These are phyloP conservation scores for Tautogolabrus adspersus DNA, from an alignment of 2,113 vertebrate species.

Conservation along the genomic window DNA sequence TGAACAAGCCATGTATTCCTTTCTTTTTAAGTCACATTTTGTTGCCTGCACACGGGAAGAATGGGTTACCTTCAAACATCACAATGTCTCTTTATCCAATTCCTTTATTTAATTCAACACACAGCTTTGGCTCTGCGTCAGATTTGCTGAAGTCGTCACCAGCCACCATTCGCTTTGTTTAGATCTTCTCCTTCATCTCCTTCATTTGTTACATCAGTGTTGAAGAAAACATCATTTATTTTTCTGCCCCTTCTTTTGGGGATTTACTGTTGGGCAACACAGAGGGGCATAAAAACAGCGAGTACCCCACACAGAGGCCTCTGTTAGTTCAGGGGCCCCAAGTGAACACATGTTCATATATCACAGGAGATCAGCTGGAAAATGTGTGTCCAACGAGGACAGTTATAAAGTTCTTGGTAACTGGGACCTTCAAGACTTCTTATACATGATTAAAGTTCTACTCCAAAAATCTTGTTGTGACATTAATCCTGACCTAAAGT, in stretches of 20 bases:
- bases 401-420: neutral
- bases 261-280: neutral
- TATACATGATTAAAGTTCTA: neutral
- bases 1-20: too few species aligned
- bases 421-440: neutral
- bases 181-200: too few species aligned
- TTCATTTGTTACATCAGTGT: neutral
- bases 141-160: neutral
- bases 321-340: constrained; percentile 24
- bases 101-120: neutral
- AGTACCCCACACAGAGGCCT: neutral
- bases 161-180: neutral
- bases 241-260: neutral
- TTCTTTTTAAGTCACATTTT: neutral
- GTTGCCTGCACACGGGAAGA: too few species aligned
- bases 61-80: neutral
- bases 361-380: constrained; percentile 15
- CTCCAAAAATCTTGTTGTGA: too few species aligned
- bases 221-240: neutral
- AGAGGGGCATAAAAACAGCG: neutral
- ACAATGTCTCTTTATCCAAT: neutral
- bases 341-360: neutral
- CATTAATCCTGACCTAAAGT: too few species aligned
- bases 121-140: neutral
- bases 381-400: constrained; percentile 26